Conservation (phyloP, 2,888 invertebrate species). For the Limnephilus rhombicus region DNA sequence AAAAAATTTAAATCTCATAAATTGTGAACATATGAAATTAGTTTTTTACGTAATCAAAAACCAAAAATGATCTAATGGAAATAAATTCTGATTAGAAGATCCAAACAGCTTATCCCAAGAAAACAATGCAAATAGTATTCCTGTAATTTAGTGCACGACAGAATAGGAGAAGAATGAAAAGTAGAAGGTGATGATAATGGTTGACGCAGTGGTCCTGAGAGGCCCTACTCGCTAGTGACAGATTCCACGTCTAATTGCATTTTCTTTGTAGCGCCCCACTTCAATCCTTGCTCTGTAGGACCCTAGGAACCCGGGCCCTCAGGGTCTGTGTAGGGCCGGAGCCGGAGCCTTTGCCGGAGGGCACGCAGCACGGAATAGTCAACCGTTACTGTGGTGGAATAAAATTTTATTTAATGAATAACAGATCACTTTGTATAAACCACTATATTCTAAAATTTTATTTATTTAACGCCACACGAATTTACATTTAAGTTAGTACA, state of each 20-base stretch:
- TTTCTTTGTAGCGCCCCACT: conserved; percentile 33
- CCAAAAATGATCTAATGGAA: too few relatives aligned
- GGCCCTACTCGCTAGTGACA: conserved; percentile 1
- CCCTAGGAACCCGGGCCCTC: neutral
- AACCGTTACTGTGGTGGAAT: neutral
- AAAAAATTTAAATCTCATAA: too few relatives aligned
- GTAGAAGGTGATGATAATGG: conserved; percentile 11
- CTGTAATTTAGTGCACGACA: neutral
- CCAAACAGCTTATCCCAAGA: neutral
- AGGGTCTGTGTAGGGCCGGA: neutral
- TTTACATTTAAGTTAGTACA: too few relatives aligned
- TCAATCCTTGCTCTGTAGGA: neutral
- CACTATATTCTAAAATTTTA: neutral
- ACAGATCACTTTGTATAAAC: too few relatives aligned
- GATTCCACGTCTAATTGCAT: conserved; percentile 40
- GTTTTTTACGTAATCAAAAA: too few relatives aligned
- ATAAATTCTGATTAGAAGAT: too few relatives aligned
- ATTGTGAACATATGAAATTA: too few relatives aligned
- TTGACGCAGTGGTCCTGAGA: neutral
- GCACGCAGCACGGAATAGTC: neutral
- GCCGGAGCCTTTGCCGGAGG: neutral
- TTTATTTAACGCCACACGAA: neutral
- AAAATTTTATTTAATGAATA: neutral
- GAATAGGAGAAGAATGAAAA: neutral
- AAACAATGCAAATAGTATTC: neutral